Evolutionary conservation across 2,888 invertebrate species (phyloP).

Genomic region (Brachypalpus laphriformis): DNA sequence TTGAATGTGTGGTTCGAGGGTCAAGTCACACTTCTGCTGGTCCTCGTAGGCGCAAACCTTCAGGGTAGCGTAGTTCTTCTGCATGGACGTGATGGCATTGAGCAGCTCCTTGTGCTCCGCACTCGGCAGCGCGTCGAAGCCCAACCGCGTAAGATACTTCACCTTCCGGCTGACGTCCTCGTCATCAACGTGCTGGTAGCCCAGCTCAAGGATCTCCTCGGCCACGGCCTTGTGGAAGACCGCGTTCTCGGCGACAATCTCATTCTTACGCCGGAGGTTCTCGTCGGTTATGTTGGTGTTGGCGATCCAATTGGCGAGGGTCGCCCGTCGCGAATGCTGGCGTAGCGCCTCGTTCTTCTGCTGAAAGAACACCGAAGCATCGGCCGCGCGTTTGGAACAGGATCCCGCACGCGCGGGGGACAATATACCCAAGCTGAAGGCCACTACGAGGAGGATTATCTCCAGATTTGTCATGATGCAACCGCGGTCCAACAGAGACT

Average conservation of each 20-base stretch:
- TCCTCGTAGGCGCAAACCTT: constrained; percentile 89
- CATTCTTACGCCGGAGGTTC: constrained; percentile 84
- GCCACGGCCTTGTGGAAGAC: constrained; percentile 79
- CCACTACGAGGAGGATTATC: constrained; percentile 46
- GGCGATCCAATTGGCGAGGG: constrained; percentile 59
- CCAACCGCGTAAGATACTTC: constrained; percentile 87
- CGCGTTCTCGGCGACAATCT: constrained; percentile 77
- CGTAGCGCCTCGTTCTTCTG: constrained; percentile 34
- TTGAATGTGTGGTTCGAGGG: constrained; percentile 86
- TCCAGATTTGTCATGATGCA: constrained; percentile 46
- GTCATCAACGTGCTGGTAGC: constrained; percentile 89
- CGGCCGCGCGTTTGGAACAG: constrained; percentile 14
- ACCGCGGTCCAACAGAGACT: constrained; percentile 30
- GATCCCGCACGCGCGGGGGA: constrained; percentile 29
- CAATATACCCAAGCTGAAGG: constrained; percentile 49
- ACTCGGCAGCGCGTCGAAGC: constrained; percentile 87
- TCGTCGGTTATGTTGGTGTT: constrained; percentile 88
- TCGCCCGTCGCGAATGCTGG: constrained; percentile 3
- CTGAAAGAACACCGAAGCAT: constrained; percentile 31
- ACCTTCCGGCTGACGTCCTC: constrained; percentile 88
- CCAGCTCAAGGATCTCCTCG: constrained; percentile 83
- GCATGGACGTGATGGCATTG: constrained; percentile 88
- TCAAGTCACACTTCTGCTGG: constrained; percentile 86
- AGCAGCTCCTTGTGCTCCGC: constrained; percentile 86
- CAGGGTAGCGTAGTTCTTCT: constrained; percentile 89